Conservation (phyloP, 2,888 invertebrate genomes). For the Erebia epiphron region DNA sequence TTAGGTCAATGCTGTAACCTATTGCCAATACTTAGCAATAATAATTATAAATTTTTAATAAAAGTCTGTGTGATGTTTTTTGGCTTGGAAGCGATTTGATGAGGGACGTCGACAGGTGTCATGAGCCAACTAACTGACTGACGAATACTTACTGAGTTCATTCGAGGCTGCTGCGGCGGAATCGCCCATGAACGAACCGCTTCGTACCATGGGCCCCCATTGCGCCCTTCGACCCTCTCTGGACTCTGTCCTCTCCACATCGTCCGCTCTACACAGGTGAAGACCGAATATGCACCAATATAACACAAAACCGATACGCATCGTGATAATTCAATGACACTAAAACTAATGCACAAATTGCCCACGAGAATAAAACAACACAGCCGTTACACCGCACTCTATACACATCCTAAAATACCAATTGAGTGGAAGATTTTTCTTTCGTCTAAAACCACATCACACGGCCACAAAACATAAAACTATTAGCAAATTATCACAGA, state of each 20-base stretch:
- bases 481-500: conserved; percentile 64
- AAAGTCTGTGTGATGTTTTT: conserved; percentile 33
- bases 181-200: conserved; percentile 67
- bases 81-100: conserved; percentile 36
- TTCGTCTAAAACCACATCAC: conserved; percentile 69
- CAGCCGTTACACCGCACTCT: conserved; percentile 61
- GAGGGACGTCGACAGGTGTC: conserved; percentile 68
- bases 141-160: conserved; percentile 72
- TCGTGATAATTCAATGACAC: conserved; percentile 77
- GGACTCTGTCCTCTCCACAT: conserved; percentile 75
- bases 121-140: conserved; percentile 53
- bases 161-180: conserved; percentile 63
- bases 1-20: conserved; percentile 34
- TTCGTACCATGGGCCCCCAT: conserved; percentile 70
- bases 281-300: conserved; percentile 80
- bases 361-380: conserved; percentile 62
- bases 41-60: conserved; percentile 28
- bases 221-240: conserved; percentile 71
- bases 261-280: conserved; percentile 76
- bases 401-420: conserved; percentile 73
- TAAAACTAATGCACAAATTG: conserved; percentile 66
- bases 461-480: conserved; percentile 64
- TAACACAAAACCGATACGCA: conserved; percentile 79
- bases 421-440: conserved; percentile 52
- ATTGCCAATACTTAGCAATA: conserved; percentile 24